Evolutionary conservation across 1,140 invertebrate genomes (phyloP), one percentile per base, ranked within the genome.

Genomic region (Fopius arisanus): DNA sequence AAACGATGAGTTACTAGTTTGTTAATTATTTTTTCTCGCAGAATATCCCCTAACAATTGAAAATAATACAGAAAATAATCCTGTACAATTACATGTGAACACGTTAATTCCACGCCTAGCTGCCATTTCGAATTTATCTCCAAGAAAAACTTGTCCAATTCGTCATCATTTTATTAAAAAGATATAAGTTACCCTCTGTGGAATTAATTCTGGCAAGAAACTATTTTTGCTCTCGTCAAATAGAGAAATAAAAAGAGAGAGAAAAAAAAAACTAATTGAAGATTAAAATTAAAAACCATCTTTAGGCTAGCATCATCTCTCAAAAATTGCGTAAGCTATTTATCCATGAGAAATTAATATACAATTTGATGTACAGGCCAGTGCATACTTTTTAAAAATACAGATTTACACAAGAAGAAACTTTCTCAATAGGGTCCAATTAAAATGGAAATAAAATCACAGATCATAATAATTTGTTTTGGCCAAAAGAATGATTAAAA

Each of bases 1-100:
- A 84, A 83, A 81, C 72, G 81, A 83, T 83, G 82, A 82, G 78
- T 79, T 76, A 76, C 77, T 83, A 80, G 75, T 75, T 82, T 71
- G 74, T 80, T 79, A 12, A 48, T 79, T 80, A 71, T 37, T 71
- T 33, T 70, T 54, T 70, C 2, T 33, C 40, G 3, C n/a, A 70
- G 43, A 29, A 33, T 51, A 54, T 70, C 28, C 54, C 28, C n/a
- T 68, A 43, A 9, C 28, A 26, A 68, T 67, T 40, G 23, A 21
- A 74, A 69, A 72, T 40, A 70, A 74, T 73, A 75, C 78, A 59
- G 76, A 75, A 83, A 81, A 82, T 79, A 81, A 83, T 83, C 80
- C 77, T 85, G 82, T 84, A 85, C 81, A 84, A 81, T 16, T 84
- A 78, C 78, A 74, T 33, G 62, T 78, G 72, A 77, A 77, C 75